phyloP scores from a whole-genome alignment of 2,113 vertebrate genomes.

The Ovibos moschatus region DNA sequence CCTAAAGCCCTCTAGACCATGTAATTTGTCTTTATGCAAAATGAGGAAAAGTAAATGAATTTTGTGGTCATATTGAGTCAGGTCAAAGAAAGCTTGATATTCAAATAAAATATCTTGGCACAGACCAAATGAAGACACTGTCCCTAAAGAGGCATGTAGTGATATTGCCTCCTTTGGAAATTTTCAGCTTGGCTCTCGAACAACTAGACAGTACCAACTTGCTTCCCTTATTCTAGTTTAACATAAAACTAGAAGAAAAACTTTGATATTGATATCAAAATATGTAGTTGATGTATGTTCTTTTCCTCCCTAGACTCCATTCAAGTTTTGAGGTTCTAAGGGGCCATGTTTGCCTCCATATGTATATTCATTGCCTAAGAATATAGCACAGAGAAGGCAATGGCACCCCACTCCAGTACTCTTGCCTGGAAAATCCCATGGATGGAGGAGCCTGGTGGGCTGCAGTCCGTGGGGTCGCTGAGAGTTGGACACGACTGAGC shows the following conservation, averaged over 20 bases:
- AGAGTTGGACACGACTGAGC: too few relatives aligned
- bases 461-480: too few relatives aligned
- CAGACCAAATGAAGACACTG: not conserved
- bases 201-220: not conserved
- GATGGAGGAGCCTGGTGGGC: too few relatives aligned
- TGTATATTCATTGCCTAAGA: not conserved
- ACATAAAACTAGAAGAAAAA: not conserved
- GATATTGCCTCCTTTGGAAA: not conserved
- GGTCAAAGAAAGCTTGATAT: not conserved
- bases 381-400: not conserved
- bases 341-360: not conserved
- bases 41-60: not conserved
- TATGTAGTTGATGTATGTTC: not conserved
- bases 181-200: not conserved
- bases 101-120: not conserved
- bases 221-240: not conserved
- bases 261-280: not conserved
- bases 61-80: not conserved
- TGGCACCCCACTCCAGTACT: too few relatives aligned
- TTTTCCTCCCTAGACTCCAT: not conserved
- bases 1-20: not conserved
- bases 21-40: slow-evolving; percentile 19
- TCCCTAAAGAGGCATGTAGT: not conserved
- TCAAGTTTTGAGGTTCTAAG: not conserved
- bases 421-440: too few relatives aligned